A percentile compares a stretch with the other conserved stretches of the same genome.
These are phyloP conservation scores for Drosophila prosaltans DNA, from an alignment of 1,140 invertebrate species.

Conservation along the genomic window DNA sequence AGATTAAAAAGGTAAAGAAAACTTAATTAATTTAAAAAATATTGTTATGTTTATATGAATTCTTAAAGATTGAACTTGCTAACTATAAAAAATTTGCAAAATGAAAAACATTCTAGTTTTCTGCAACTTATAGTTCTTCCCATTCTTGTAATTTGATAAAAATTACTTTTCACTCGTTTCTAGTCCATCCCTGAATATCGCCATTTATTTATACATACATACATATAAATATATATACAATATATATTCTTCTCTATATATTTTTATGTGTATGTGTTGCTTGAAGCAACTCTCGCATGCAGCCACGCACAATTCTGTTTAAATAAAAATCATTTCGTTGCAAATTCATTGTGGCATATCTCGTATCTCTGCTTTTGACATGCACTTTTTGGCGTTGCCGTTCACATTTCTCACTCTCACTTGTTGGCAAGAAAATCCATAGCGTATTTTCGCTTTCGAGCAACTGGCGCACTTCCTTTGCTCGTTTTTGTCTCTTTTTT, in stretches of 20 bases:
- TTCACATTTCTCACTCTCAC: constrained; percentile 48
- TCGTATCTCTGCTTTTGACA: constrained; percentile 66
- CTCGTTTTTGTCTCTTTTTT: neutral
- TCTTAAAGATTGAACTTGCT: no score
- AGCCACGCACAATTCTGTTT: constrained; percentile 52
- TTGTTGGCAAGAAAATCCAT: constrained; percentile 59
- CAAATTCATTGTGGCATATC: constrained; percentile 63
- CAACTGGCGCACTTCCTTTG: constrained; percentile 25
- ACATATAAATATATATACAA: no score
- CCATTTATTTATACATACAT: neutral
- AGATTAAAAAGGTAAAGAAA: no score
- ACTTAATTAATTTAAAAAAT: no score
- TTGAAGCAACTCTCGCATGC: constrained; percentile 2
- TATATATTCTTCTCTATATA: neutral
- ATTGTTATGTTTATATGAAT: no score
- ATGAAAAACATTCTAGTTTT: no score
- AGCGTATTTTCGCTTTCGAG: constrained; percentile 66
- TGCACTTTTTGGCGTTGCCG: constrained; percentile 47
- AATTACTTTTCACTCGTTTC: no score
- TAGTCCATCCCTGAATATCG: neutral
- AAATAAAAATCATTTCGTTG: constrained; percentile 74
- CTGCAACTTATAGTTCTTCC: no score
- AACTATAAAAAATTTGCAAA: no score
- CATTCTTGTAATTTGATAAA: no score
- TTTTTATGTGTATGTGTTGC: constrained; percentile 8